Base-by-base conservation (phyloP, 1,140 invertebrate genomes). In the Microplitis mediator region DNA sequence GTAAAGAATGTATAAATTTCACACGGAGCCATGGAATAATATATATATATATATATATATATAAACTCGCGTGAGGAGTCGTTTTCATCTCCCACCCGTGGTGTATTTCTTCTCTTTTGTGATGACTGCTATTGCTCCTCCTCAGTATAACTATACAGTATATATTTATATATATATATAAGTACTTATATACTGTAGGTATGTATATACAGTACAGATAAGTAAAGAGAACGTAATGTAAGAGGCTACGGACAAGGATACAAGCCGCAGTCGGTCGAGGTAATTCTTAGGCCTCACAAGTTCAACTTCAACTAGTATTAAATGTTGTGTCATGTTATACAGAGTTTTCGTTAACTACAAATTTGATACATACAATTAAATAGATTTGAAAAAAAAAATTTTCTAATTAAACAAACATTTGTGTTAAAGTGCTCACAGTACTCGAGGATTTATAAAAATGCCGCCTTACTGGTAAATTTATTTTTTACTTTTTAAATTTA, bases 391-490 rank as follows among this genome's bases (percentile, higher is more conserved):
- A 16, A 39, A 65, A n/a, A n/a, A n/a, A n/a, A n/a, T n/a, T 14
- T 52, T 67, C 13, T 32, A 16, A 67, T 52, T 51, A 5, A 54
- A 54, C 23, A 54, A 8, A 14, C 23, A 9, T 51, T 4, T 23
- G 65, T 54, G 50, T 13, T n/a, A 23, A 31, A 34, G 13, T 9
- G 8, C 8, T 14, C 62, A 5, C 11, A 65, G 4, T n/a, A 39
- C 31, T 23, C 51, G 31, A 84, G 82, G 82, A 75, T 72, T 75
- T 77, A 74, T 65, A 74, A 66, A 66, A 56, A 87, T 87, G 85
- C 85, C 85, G 71, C 85, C 85, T 71, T 84, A 84, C 58, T 87
- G 85, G 85, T 87, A 85, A 82, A 82, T 80, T 76, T 72, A 50
- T 32, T 61, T 51, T 34, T 67, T 66, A 36, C 34, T 52, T 8